Conservation (phyloP, 2,113 vertebrate species). For the Tragulus kanchil region DNA sequence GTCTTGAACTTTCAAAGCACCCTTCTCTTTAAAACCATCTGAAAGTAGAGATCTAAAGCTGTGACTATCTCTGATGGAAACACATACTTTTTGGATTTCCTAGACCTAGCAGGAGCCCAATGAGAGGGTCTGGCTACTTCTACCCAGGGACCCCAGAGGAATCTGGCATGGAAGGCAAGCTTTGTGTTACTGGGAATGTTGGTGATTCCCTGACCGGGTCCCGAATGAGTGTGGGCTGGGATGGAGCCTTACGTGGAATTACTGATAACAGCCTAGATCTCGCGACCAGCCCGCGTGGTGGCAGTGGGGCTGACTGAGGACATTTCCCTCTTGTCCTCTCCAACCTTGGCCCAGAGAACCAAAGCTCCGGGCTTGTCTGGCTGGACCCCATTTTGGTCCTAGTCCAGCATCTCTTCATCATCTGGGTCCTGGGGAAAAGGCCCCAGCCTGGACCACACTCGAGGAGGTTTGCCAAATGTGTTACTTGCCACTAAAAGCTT, state of each 20-base stretch:
- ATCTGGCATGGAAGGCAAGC: not conserved
- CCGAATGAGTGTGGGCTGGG: constrained; percentile 32
- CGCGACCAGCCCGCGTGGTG: not conserved
- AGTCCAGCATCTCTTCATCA: constrained; percentile 13
- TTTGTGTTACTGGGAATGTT: not conserved
- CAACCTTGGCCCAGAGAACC: constrained; percentile 43
- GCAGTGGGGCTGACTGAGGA: constrained; percentile 31
- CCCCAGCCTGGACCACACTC: not conserved
- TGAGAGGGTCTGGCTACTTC: not conserved
- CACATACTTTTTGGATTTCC: not conserved
- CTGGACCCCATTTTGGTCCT: constrained; percentile 31
- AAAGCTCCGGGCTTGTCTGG: constrained; percentile 33
- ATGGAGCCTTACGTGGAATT: constrained; percentile 72
- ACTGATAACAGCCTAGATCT: constrained; percentile 49
- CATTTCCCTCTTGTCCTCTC: constrained; percentile 29
- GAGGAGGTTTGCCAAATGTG: constrained; percentile 66
- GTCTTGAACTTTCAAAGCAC: constrained; percentile 39
- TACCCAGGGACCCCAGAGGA: not conserved
- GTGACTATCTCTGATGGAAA: not conserved
- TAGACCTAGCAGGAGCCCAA: not conserved
- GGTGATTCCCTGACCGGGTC: constrained; percentile 29
- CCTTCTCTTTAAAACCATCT: constrained; percentile 40
- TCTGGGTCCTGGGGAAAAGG: not conserved
- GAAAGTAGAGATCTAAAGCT: not conserved
- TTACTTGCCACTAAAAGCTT: constrained; percentile 58